Evolutionary conservation across 2,888 invertebrate species (phyloP), one percentile per base, ranked within the genome.

Genomic region (Mesorhabditis sp.): DNA sequence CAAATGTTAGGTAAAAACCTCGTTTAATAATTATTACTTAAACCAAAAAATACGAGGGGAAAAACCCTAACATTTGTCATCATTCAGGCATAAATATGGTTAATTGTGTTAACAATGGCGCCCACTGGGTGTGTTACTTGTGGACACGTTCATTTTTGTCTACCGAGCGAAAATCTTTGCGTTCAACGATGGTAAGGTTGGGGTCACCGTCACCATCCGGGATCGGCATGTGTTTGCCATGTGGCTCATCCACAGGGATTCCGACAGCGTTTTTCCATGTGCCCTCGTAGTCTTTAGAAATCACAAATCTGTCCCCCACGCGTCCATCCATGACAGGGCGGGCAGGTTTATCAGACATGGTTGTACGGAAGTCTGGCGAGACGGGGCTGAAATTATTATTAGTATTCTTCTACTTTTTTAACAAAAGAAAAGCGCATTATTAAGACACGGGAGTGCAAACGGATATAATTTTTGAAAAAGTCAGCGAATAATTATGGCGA

Each of bases 301-400:
- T 65, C n/a, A 43, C 63, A 44, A 7, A 70, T 13, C 63, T 13
- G 28, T 70, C 70, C 7, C 70, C 70, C 5, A 67, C 67, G 10
- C 41, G n/a, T 43, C 70, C 70, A 43, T 68, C 45, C 45, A 70
- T 63, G 64, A 70, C 67, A 42, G 44, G n/a, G 13, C 70, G 67
- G 44, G 70, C 70, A 68, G 66, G 28, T 69, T 69, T 67, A 45
- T 69, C 69, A 69, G 69, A 45, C 69, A 69, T 69, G 13, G 45
- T 67, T 69, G 69, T 41, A 42, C 61, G 67, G 15, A 67, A 62
- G 61, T 67, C 58, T 62, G 67, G 43, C 50, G 67, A 67, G 61
- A 67, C 13, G 61, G 42, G 41, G 15, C 61, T 62, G 28, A 67
- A 67, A 62, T 62, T 45, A 28, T 67, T 67, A 41, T 67, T 67